Base-by-base conservation (phyloP, 2,888 invertebrate genomes). In the Scotopteryx bipunctaria region DNA sequence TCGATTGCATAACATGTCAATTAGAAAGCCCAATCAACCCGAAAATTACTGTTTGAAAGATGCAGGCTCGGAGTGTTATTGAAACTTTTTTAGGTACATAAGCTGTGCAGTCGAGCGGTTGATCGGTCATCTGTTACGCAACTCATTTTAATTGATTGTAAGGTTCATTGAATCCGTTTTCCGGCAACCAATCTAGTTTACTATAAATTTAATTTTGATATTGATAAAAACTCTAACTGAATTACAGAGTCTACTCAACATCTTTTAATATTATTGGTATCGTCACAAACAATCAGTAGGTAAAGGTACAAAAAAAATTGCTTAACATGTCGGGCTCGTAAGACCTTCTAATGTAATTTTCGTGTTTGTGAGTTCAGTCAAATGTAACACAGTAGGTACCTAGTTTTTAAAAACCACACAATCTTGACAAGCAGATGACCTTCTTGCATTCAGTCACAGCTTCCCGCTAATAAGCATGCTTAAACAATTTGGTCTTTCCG, bases 81-180 rank as follows among this genome's bases (percentile, higher is more conserved):
- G 47, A 43, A 51, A 36, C 42, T 48, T 55, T 56, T n/a, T n/a
- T n/a, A n/a, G n/a, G n/a, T n/a, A n/a, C 47, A 55, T 44, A 53
- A 40, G 40, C 35, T 42, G 58, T 55, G 54, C 60, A 64, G 55
- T 63, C 64, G 57, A 59, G 59, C 67, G 71, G 66, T 53, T 63
- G 65, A 60, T 33, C 50, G 54, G 54, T 50, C 52, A 50, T 52
- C 43, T 61, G 55, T 73, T 71, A 64, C 63, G 48, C 56, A 64
- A 67, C 47, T 46, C 52, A 61, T 52, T 52, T 58, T 50, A 63
- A 61, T 55, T 56, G 55, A 57, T 56, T 52, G 52, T 43, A 44
- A 50, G 50, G 59, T 57, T 59, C 59, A 42, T 53, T 61, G 55
- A 42, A 46, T 57, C 21, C n/a, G 32, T 48, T 48, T 54, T 48